Conservation (phyloP, 2,888 invertebrate genomes). For the Parochlus steinenii region DNA sequence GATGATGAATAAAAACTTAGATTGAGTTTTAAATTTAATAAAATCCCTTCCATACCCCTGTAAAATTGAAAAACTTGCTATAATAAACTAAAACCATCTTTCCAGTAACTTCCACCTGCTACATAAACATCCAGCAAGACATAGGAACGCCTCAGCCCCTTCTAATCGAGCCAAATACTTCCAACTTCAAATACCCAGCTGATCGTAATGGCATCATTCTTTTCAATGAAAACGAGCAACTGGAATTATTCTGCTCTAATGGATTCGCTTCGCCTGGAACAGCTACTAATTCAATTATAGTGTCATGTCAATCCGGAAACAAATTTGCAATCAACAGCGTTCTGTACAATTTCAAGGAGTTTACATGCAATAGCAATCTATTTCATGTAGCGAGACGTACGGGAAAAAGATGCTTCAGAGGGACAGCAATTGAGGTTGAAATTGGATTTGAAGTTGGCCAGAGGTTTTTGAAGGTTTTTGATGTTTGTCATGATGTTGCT, state of each 20-base stretch:
- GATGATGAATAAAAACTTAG: too few relatives aligned
- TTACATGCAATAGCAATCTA: constrained; percentile 23
- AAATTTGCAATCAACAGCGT: constrained; percentile 18
- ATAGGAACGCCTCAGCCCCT: constrained; percentile 41
- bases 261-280: constrained; percentile 13
- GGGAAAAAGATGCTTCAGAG: constrained; percentile 20
- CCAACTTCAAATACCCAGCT: constrained; percentile 22
- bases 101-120: constrained; percentile 24
- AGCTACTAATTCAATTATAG: constrained; percentile 15
- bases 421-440: constrained; percentile 21
- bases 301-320: constrained; percentile 20
- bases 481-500: constrained; percentile 30
- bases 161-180: constrained; percentile 30
- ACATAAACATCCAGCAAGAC: constrained; percentile 32
- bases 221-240: constrained; percentile 19
- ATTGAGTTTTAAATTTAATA: too few relatives aligned
- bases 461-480: constrained; percentile 24
- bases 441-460: constrained; percentile 25
- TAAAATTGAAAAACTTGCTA: too few relatives aligned
- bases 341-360: constrained; percentile 18
- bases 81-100: too few relatives aligned
- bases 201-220: constrained; percentile 19
- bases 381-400: constrained; percentile 21
- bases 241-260: constrained; percentile 22
- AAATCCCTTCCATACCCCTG: too few relatives aligned